Base-by-base conservation (phyloP, 2,888 invertebrate genomes). In the Acleris cristana region DNA sequence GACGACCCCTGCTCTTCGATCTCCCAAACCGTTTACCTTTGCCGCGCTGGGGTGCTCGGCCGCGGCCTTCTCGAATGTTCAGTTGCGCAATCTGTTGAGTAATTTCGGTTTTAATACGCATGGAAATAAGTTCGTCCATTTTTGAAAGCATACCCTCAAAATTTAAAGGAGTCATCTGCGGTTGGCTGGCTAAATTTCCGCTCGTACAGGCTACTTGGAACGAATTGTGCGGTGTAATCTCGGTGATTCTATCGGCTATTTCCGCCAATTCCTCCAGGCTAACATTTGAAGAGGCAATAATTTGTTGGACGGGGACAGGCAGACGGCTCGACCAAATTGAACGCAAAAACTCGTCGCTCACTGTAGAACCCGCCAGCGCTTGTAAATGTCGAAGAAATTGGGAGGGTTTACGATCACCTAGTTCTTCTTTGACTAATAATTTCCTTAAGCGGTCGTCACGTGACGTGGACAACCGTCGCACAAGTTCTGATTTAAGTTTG, bases 71-170 rank as follows among this genome's bases (percentile, higher is more conserved):
- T 21, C 48, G 58, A 18, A 58, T 19, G 10, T 44, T 16, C n/a
- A 58, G n/a, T 26, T 58, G 58, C 2, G 58, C 44, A 10, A 56
- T 56, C 44, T 40, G 56, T 5, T 40, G 40, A 56, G 34, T 56
- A 44, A 56, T 40, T 44, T 56, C 56, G 34, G 44, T 16, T 18
- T 56, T 18, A 56, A 56, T 44, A 2, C 44, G 34, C 3, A 44
- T 6, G 6, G 56, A 19, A 56, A 56, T 56, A 16, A 56, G 44
- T 18, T 56, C 44, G 21, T 56, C 56, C 34, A 56, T 56, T 56
- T 44, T 56, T 44, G 40, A 3, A 14, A 56, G 44, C 56, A 56
- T 56, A 44, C 56, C 44, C 19, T 56, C 56, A 44, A 56, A 56
- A n/a, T n/a, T 54, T n/a, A 54, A 54, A 12, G 26, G 16, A 16